Conservation (phyloP, 2,113 vertebrate species). For the Lampris megalopsis region DNA sequence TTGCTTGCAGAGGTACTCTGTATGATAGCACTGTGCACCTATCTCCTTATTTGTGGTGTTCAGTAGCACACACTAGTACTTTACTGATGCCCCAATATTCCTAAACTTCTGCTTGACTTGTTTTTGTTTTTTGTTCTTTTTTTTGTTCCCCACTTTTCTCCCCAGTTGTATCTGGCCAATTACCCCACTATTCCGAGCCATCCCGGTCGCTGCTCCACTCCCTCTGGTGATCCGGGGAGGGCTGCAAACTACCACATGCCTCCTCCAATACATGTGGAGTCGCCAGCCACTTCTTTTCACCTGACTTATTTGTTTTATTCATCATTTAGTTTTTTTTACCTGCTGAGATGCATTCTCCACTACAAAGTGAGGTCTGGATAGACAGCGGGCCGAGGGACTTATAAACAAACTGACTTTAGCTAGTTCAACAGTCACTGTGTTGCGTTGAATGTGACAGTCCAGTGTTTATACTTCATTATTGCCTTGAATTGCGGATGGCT, state of each 20-base stretch:
- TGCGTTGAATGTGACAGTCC: conserved; percentile 12
- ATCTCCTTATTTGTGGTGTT: background rate
- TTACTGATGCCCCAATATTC: background rate
- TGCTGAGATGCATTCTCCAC: background rate
- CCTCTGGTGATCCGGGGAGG: too few relatives aligned
- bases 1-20: background rate
- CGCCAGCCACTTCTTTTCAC: too few relatives aligned
- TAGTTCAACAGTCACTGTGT: background rate
- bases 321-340: background rate
- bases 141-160: too few relatives aligned
- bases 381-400: conserved; percentile 22
- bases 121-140: background rate
- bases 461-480: conserved; percentile 41
- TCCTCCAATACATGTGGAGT: too few relatives aligned
- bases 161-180: too few relatives aligned
- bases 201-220: too few relatives aligned
- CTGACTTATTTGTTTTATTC: too few relatives aligned
- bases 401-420: conserved; percentile 4
- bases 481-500: conserved; percentile 27
- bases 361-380: conserved; percentile 13
- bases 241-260: too few relatives aligned
- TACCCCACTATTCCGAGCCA: too few relatives aligned
- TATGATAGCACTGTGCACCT: too few relatives aligned
- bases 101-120: background rate
- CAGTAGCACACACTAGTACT: background rate